Conservation (phyloP, 1,140 invertebrate genomes). For the Tetraneura akinire region DNA sequence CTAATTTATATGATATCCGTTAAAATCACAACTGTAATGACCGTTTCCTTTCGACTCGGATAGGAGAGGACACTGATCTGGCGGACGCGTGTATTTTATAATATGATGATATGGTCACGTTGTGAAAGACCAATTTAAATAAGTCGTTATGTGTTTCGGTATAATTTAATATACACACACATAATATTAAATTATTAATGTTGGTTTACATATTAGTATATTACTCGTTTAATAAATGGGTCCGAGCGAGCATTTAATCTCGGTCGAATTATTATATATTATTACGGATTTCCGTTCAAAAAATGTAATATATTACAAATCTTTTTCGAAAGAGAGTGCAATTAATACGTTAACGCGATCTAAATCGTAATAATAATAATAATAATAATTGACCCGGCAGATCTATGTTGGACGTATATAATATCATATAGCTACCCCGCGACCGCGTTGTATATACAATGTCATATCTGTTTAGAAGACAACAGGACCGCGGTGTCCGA, state of each 20-base stretch:
- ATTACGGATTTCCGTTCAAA: slow-evolving; percentile 31
- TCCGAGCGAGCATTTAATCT: slow-evolving; percentile 6
- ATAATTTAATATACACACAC: not conserved
- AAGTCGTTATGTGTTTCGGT: slow-evolving; percentile 6
- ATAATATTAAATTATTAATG: not conserved
- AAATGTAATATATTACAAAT: slow-evolving; percentile 24
- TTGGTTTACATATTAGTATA: not conserved
- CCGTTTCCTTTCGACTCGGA: slow-evolving; percentile 15
- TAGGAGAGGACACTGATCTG: not conserved
- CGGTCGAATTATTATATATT: not conserved
- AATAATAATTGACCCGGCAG: slow-evolving; percentile 27
- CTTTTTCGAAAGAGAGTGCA: not conserved
- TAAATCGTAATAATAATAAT: not conserved
- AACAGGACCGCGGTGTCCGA: slow-evolving; percentile 35
- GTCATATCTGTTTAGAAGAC: slow-evolving; percentile 43
- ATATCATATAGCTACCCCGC: not conserved
- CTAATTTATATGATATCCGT: slow-evolving; percentile 20
- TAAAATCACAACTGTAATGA: slow-evolving; percentile 29
- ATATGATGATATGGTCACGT: not conserved
- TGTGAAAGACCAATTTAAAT: slow-evolving; percentile 7
- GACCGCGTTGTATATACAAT: not conserved
- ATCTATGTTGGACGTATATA: not conserved
- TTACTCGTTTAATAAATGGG: slow-evolving; percentile 14
- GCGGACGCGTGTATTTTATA: not conserved
- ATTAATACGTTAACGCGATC: slow-evolving; percentile 6